Percentiles rank a stretch among this genome's conserved stretches.
Conservation (phyloP, 1,140 invertebrate species). For the Trichonephila inaurata region DNA sequence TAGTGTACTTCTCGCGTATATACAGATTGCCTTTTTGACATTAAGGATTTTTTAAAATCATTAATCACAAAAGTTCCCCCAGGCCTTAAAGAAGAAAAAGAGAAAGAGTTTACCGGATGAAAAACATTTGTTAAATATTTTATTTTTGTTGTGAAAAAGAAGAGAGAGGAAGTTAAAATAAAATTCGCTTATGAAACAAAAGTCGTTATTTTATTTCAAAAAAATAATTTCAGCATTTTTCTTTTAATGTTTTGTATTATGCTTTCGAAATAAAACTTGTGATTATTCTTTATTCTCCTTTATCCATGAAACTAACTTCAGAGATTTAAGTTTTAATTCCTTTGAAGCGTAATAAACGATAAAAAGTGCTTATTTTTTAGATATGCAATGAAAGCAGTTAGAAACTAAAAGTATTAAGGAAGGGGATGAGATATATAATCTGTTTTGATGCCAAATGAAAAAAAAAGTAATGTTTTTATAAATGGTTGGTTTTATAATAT, state of each 20-base stretch:
- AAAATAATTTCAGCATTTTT: not conserved
- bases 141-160: not conserved
- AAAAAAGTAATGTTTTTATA: too few species aligned
- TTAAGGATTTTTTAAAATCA: not conserved
- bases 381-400: not conserved
- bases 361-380: not conserved
- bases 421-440: too few species aligned
- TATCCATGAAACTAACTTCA: not conserved
- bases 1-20: not conserved
- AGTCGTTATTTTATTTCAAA: not conserved
- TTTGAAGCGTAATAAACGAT: not conserved
- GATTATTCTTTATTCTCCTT: not conserved
- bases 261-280: not conserved
- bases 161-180: not conserved
- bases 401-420: too few species aligned
- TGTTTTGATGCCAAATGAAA: too few species aligned
- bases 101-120: not conserved
- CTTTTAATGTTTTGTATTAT: not conserved
- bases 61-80: not conserved
- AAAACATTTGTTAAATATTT: constrained; percentile 3
- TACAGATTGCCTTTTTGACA: not conserved
- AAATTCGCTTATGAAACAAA: not conserved
- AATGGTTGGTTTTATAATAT: too few species aligned
- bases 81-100: not conserved
- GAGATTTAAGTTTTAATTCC: not conserved